Percentiles rank a stretch among this genome's conserved stretches.
phyloP scores from a whole-genome alignment of 2,113 vertebrate genomes.

The Microtus richardsoni region DNA sequence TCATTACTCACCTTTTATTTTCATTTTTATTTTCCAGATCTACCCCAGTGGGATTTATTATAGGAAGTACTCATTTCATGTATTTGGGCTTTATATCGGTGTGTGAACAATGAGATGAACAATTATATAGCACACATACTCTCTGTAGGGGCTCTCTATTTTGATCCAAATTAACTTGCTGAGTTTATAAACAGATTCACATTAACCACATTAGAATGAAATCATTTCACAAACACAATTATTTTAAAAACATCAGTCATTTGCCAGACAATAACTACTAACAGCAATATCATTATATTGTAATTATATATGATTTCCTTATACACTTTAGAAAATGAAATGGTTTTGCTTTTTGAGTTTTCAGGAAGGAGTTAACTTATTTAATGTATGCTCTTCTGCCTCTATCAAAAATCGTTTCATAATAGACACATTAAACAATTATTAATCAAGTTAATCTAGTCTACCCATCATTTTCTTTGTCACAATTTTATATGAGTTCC shows the following conservation, averaged over 20 bases:
- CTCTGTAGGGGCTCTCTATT: slow-evolving; percentile 37
- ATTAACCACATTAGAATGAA: slow-evolving; percentile 49
- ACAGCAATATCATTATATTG: slow-evolving; percentile 35
- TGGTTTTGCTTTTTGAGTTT: slow-evolving; percentile 37
- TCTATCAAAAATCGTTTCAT: neutral
- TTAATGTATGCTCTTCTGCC: slow-evolving; percentile 39
- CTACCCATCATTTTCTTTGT: slow-evolving; percentile 29
- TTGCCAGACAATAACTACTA: slow-evolving; percentile 51
- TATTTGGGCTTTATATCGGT: slow-evolving; percentile 48
- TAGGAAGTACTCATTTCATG: slow-evolving; percentile 21
- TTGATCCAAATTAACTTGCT: slow-evolving; percentile 53
- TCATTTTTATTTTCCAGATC: slow-evolving; percentile 41
- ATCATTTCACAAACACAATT: neutral
- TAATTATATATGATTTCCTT: slow-evolving; percentile 64
- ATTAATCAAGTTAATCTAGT: slow-evolving; percentile 54
- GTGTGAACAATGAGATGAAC: slow-evolving; percentile 46
- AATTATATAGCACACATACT: neutral
- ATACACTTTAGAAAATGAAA: slow-evolving; percentile 54
- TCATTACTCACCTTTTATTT: slow-evolving; percentile 64
- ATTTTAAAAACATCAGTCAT: slow-evolving; percentile 3
- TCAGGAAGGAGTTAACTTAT: slow-evolving; percentile 25
- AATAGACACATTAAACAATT: slow-evolving; percentile 46
- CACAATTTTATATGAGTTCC: slow-evolving; percentile 4
- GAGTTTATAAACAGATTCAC: slow-evolving; percentile 41
- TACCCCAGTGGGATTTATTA: slow-evolving; percentile 57